Evolutionary conservation across 2,888 invertebrate genomes (phyloP), one percentile per base, ranked within the genome.

Genomic region (Macrosiphum euphorbiae): DNA sequence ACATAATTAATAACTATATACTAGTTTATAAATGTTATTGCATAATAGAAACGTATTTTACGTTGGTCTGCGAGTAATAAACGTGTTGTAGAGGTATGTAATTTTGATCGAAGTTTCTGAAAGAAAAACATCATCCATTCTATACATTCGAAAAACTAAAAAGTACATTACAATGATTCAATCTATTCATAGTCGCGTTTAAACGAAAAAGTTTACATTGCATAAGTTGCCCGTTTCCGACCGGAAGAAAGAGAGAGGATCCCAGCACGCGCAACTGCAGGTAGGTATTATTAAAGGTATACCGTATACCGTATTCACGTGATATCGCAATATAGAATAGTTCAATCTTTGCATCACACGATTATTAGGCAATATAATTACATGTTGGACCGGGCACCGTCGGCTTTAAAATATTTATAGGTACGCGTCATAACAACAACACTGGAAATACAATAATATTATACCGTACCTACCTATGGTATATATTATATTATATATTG

Each of bases 171-270:
- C 24, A 67, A 67, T n/a, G 0, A 16, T 55, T 4, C 2, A 5
- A 35, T 41, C 35, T 10, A 8, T 78, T 78, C 78, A 47, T 47
- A 44, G 8, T 11, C 20, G 20, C 8, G 35, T 78, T 20, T 35
- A 78, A 78, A 41, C 35, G 35, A 20, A 78, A 78, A 78, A 41
- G 78, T 78, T 78, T 78, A 35, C 35, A 35, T 78, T 78, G 28
- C 78, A 78, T 78, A 78, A 78, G 78, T 35, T 8, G 78, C 35
- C 78, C 35, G 78, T 78, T 78, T 78, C 78, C 78, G 35, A 35
- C 78, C 78, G 35, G 78, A 78, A n/a, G n/a, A 67, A 67, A 78
- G 78, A 35, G 78, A 78, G 78, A 78, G 78, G 78, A 78, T 35
- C 78, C 20, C 20, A 16, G 16, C n/a, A 67, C 67, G n/a, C 35